A percentile compares a stretch with the other conserved stretches of the same genome.
phyloP scores from a whole-genome alignment of 2,113 vertebrate species.

The Equus quagga region DNA sequence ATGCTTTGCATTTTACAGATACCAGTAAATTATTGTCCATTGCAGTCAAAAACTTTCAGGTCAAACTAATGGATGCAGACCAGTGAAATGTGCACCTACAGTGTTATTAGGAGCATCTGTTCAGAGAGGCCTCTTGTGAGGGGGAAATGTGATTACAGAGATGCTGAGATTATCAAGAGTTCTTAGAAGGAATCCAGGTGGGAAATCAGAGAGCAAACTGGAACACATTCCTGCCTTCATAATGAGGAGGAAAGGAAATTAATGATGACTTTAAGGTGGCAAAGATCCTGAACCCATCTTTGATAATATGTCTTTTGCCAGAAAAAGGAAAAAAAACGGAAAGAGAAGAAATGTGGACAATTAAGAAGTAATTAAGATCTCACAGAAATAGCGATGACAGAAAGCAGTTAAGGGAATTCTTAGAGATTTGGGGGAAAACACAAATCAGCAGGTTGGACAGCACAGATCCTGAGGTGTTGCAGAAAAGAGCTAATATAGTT shows the following conservation, averaged over 20 bases:
- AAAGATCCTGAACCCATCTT: slow-evolving; percentile 72
- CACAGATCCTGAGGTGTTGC: slow-evolving; percentile 9
- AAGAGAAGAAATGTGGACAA: slow-evolving; percentile 70
- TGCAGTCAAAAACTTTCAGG: neutral
- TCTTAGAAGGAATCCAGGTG: slow-evolving; percentile 62
- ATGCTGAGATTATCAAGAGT: slow-evolving; percentile 40
- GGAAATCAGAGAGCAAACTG: slow-evolving; percentile 58
- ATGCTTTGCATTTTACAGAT: neutral
- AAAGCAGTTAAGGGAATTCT: slow-evolving; percentile 71
- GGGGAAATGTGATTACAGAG: slow-evolving; percentile 50
- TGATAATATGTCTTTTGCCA: slow-evolving; percentile 70
- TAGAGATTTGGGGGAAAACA: slow-evolving; percentile 41
- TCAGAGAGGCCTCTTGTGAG: slow-evolving; percentile 29
- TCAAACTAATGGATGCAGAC: neutral
- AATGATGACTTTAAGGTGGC: slow-evolving; percentile 72
- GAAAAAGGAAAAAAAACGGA: neutral
- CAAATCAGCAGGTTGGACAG: slow-evolving; percentile 66
- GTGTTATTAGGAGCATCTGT: neutral
- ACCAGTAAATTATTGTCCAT: neutral
- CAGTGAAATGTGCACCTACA: neutral
- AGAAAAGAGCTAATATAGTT: neutral
- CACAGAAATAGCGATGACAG: slow-evolving; percentile 63
- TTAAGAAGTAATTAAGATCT: slow-evolving; percentile 81
- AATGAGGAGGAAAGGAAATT: slow-evolving; percentile 72
- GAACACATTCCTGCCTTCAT: slow-evolving; percentile 50